These are phyloP conservation scores for Pangasius krempfi DNA, from an alignment of 2,797 vertebrate species.

Conservation along the genomic window DNA sequence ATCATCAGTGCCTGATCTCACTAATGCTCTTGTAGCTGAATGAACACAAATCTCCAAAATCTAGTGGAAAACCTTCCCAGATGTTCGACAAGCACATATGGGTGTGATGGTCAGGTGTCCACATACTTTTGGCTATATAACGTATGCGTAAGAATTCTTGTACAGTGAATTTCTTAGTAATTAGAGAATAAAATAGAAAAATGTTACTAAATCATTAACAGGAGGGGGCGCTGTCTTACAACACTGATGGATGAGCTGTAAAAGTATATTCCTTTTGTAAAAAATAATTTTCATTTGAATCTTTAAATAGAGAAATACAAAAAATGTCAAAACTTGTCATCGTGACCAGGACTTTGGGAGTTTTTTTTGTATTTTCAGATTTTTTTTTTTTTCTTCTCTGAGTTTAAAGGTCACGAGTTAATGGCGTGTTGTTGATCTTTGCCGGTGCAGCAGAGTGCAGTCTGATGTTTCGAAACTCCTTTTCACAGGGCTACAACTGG, in stretches of 20 bases:
- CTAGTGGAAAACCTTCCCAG: not conserved
- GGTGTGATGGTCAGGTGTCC: not conserved
- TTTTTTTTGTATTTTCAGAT: no score
- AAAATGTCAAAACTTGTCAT: no score
- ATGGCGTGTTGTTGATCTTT: not conserved
- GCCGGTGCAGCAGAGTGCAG: not conserved
- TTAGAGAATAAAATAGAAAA: not conserved
- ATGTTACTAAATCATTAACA: not conserved
- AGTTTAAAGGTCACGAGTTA: not conserved
- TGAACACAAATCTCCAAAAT: not conserved
- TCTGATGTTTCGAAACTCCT: slow-evolving; percentile 26
- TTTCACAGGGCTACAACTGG: slow-evolving; percentile 92
- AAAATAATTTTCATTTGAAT: not conserved
- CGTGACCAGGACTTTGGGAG: not conserved
- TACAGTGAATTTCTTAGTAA: not conserved
- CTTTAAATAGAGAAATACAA: not conserved
- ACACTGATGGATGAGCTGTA: not conserved
- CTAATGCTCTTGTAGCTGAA: not conserved
- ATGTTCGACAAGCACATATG: not conserved
- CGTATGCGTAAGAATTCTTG: not conserved
- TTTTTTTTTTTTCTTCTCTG: not conserved
- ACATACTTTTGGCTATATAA: not conserved
- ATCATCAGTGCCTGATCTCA: not conserved
- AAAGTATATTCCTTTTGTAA: no score
- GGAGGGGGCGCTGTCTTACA: not conserved